A percentile compares a stretch with the other conserved stretches of the same genome.
Conservation (phyloP, 2,888 invertebrate genomes). For the Icerya purchasi region DNA sequence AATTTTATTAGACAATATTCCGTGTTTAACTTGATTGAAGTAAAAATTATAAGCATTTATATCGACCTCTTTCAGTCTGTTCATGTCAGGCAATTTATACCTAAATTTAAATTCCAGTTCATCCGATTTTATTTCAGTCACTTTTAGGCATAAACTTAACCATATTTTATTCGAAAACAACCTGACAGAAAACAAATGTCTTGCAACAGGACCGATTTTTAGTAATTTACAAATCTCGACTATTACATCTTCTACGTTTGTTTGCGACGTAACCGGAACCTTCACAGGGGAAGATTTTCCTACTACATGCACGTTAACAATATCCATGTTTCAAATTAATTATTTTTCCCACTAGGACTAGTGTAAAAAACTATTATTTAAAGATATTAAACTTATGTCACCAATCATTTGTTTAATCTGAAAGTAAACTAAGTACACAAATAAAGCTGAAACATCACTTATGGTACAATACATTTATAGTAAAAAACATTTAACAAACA, state of each 20-base stretch:
- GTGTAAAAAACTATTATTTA: too few species aligned
- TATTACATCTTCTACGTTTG: conserved; percentile 47
- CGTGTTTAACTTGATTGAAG: conserved; percentile 62
- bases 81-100: conserved; percentile 46
- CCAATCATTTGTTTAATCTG: too few species aligned
- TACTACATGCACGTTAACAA: not conserved
- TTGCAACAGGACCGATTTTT: conserved; percentile 50
- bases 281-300: not conserved
- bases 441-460: too few species aligned
- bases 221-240: conserved; percentile 44
- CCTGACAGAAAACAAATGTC: conserved; percentile 56
- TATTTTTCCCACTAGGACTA: too few species aligned
- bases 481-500: too few species aligned
- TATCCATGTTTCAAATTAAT: too few species aligned
- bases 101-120: conserved; percentile 50
- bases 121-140: conserved; percentile 33
- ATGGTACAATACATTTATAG: too few species aligned
- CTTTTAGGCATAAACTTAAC: conserved; percentile 39
- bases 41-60: conserved; percentile 59
- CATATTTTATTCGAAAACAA: conserved; percentile 36
- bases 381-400: too few species aligned
- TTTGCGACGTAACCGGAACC: conserved; percentile 18
- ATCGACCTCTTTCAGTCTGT: conserved; percentile 43
- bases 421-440: too few species aligned
- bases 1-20: conserved; percentile 58